These are phyloP conservation scores for Tragelaphus strepsiceros DNA, from an alignment of 2,113 vertebrate species.

Conservation along the genomic window DNA sequence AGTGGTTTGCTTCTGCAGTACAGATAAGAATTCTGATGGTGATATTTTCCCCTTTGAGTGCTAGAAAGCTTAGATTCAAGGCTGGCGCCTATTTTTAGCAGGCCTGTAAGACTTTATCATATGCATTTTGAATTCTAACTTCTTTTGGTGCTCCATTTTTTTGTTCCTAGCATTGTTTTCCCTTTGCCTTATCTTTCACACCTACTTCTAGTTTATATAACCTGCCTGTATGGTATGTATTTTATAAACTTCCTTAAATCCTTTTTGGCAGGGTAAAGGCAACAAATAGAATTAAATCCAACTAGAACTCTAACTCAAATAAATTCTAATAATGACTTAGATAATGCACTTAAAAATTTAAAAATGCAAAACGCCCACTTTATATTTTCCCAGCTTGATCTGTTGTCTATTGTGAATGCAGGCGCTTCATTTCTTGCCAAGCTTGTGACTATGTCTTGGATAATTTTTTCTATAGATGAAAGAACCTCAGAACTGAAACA, in stretches of 20 bases:
- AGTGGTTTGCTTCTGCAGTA: background rate
- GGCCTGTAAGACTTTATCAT: background rate
- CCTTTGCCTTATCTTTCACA: background rate
- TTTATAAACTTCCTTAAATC: conserved; percentile 26
- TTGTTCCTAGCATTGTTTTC: background rate
- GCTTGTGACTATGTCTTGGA: conserved; percentile 81
- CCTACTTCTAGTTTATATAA: background rate
- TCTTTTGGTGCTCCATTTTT: background rate
- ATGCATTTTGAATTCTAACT: background rate
- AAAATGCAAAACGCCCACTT: conserved; percentile 78
- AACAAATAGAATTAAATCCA: background rate
- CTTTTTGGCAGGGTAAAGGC: background rate
- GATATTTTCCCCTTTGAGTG: background rate
- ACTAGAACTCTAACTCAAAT: background rate
- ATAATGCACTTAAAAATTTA: background rate
- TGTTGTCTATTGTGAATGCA: conserved; percentile 82
- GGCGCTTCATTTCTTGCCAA: conserved; percentile 87
- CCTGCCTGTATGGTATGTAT: background rate
- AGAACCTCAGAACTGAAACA: conserved; percentile 87
- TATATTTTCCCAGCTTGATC: conserved; percentile 88
- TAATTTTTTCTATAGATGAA: conserved; percentile 87
- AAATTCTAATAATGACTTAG: conserved; percentile 8
- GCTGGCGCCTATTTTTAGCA: background rate
- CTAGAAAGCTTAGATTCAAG: background rate
- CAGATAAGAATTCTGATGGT: background rate